A percentile compares a stretch with the other conserved stretches of the same genome.
Conservation (phyloP, 2,888 invertebrate genomes). For the Agonopterix heracliana region DNA sequence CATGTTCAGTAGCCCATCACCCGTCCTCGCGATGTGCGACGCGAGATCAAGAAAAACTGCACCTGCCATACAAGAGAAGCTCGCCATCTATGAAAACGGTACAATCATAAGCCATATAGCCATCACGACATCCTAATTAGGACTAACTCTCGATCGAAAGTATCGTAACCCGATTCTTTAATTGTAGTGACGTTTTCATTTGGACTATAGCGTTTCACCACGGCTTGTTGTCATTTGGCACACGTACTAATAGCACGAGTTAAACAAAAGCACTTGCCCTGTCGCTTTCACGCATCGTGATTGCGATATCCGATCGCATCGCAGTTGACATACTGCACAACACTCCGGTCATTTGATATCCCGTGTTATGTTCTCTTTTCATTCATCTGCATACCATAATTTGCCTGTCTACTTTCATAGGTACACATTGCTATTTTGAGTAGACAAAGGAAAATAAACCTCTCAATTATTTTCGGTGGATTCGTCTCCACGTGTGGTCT, state of each 20-base stretch:
- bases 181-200: conserved; percentile 30
- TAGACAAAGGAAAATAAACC: too few relatives aligned
- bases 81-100: conserved; percentile 73
- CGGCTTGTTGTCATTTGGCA: conserved; percentile 64
- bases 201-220: conserved; percentile 48
- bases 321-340: conserved; percentile 46
- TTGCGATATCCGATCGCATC: conserved; percentile 50
- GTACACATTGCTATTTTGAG: too few relatives aligned
- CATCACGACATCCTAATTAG: conserved; percentile 28
- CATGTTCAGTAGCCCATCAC: conserved; percentile 45
- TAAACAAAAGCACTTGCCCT: conserved; percentile 56
- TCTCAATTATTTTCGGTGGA: too few relatives aligned
- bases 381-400: conserved; percentile 16
- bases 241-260: conserved; percentile 51
- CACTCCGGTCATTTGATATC: conserved; percentile 32
- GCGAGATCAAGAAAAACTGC: conserved; percentile 58
- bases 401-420: conserved; percentile 11
- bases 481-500: too few relatives aligned
- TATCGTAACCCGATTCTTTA: conserved; percentile 40
- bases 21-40: conserved; percentile 64
- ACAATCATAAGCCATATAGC: conserved; percentile 34
- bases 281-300: conserved; percentile 63
- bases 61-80: conserved; percentile 69
- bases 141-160: conserved; percentile 47
- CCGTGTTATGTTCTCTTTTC: conserved; percentile 26